phyloP scores from a whole-genome alignment of 2,113 vertebrate species.

The Hippoglossus stenolepis region DNA sequence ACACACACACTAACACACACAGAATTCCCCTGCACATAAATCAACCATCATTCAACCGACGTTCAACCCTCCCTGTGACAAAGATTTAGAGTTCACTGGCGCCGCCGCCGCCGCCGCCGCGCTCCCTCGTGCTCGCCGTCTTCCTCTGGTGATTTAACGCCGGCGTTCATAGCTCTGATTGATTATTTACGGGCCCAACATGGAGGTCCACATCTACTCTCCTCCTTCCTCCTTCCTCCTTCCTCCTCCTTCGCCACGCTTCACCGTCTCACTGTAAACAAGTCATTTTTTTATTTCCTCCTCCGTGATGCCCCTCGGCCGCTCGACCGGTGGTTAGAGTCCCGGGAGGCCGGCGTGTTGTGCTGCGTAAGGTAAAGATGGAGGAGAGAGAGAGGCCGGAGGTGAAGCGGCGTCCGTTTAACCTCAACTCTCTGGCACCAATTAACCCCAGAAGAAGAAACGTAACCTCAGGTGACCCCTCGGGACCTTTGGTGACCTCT shows the following conservation, averaged over 20 bases:
- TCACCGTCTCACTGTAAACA: no score
- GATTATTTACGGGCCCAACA: slow-evolving; percentile 53
- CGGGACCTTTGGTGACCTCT: not conserved
- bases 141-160: slow-evolving; percentile 53
- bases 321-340: not conserved
- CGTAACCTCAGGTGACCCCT: slow-evolving; percentile 23
- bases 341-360: slow-evolving; percentile 18
- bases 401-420: slow-evolving; percentile 7
- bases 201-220: slow-evolving; percentile 22
- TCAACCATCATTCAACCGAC: slow-evolving; percentile 41
- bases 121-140: slow-evolving; percentile 8
- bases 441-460: slow-evolving; percentile 68
- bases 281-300: no score
- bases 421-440: slow-evolving; percentile 50
- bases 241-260: not conserved
- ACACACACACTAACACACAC: not conserved
- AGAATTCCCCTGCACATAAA: slow-evolving; percentile 27
- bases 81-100: slow-evolving; percentile 53
- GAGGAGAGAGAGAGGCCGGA: slow-evolving; percentile 24
- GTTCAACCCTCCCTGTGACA: slow-evolving; percentile 22
- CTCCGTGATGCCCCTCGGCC: no score
- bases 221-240: slow-evolving; percentile 7
- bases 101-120: not conserved
- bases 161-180: slow-evolving; percentile 43
- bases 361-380: slow-evolving; percentile 49